Percentiles rank a stretch among this genome's conserved stretches.
These are phyloP conservation scores for Poecilia gillii DNA, from an alignment of 2,797 vertebrate genomes.

Conservation along the genomic window DNA sequence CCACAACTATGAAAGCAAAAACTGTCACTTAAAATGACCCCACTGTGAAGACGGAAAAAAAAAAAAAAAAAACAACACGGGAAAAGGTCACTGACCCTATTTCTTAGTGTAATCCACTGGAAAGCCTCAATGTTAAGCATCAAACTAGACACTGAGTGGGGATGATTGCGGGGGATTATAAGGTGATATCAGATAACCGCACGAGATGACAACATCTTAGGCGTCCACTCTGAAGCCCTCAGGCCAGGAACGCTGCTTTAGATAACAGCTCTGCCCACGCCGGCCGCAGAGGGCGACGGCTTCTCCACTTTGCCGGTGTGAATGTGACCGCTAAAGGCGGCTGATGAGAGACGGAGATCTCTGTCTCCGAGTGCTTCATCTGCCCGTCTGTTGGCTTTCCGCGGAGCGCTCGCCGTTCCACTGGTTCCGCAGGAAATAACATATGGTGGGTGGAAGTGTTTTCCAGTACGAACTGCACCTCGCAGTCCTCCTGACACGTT, in stretches of 20 bases:
- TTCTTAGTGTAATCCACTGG: slow-evolving; percentile 65
- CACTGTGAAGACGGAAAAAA: slow-evolving; percentile 48
- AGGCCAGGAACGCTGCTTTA: slow-evolving; percentile 59
- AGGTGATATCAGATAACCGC: slow-evolving; percentile 70
- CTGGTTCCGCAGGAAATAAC: slow-evolving; percentile 42
- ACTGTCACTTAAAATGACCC: slow-evolving; percentile 26
- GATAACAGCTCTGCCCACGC: slow-evolving; percentile 52
- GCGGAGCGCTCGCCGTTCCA: slow-evolving; percentile 25
- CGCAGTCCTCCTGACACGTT: slow-evolving; percentile 50
- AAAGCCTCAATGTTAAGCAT: slow-evolving; percentile 60
- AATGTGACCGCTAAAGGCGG: slow-evolving; percentile 47
- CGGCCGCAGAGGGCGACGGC: slow-evolving; percentile 24
- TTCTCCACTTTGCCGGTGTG: slow-evolving; percentile 28
- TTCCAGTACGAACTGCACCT: slow-evolving; percentile 59
- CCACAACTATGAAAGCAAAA: not conserved
- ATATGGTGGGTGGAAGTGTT: slow-evolving; percentile 58
- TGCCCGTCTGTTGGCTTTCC: slow-evolving; percentile 44
- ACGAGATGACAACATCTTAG: slow-evolving; percentile 61
- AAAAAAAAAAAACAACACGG: not conserved
- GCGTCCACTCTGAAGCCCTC: slow-evolving; percentile 41
- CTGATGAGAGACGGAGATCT: slow-evolving; percentile 39
- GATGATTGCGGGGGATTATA: slow-evolving; percentile 64
- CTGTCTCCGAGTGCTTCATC: slow-evolving; percentile 49
- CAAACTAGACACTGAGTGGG: slow-evolving; percentile 44
- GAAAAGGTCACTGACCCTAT: slow-evolving; percentile 51